These are phyloP conservation scores for Linnaemya vulpina DNA, from an alignment of 2,888 invertebrate genomes.

Conservation along the genomic window DNA sequence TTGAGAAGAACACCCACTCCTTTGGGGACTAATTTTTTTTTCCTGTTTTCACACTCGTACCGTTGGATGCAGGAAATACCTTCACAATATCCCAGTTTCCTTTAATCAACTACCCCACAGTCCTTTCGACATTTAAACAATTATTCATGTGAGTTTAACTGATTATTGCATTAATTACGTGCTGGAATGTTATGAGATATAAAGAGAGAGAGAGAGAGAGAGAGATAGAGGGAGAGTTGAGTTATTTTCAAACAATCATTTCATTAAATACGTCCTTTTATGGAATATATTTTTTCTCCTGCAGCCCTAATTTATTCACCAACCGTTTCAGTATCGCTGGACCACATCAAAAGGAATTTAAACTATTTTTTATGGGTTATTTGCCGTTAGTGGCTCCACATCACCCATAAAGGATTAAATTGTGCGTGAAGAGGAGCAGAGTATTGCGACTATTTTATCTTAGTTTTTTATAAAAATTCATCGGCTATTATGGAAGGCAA, in stretches of 20 bases:
- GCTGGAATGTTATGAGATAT: constrained; percentile 59
- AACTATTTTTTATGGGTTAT: constrained; percentile 53
- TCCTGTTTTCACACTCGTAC: not conserved
- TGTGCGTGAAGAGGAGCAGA: not conserved
- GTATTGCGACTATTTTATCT: not conserved
- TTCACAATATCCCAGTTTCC: not conserved
- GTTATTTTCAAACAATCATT: constrained; percentile 29
- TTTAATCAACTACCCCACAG: not conserved
- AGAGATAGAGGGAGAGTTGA: no score
- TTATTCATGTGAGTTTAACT: constrained; percentile 33
- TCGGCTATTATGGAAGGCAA: not conserved
- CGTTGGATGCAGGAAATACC: constrained; percentile 4
- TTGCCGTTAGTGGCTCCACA: not conserved
- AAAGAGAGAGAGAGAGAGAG: no score
- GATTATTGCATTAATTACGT: constrained; percentile 71
- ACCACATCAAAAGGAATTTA: constrained; percentile 69
- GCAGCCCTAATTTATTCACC: not conserved
- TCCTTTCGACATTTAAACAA: constrained; percentile 7
- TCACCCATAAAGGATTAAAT: not conserved
- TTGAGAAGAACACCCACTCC: constrained; percentile 26
- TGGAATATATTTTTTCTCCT: constrained; percentile 7
- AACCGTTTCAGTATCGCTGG: constrained; percentile 31
- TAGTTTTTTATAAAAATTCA: not conserved
- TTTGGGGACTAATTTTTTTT: not conserved
- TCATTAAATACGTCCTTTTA: constrained; percentile 40